Conservation (phyloP, 2,797 vertebrate species). For the Melanitta fusca region DNA sequence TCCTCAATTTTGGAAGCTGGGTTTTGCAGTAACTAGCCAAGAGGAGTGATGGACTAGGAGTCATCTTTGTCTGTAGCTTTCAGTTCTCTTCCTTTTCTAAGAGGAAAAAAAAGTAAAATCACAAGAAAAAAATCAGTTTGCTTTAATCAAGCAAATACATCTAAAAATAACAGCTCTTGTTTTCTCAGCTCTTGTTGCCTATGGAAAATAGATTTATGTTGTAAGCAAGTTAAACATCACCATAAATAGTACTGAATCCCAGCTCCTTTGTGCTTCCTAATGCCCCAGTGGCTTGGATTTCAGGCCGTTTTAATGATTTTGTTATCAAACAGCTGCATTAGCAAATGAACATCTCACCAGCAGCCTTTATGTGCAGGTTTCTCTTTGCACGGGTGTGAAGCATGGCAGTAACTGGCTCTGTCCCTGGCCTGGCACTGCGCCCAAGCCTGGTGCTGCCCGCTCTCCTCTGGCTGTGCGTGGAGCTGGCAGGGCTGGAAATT, state of each 20-base stretch:
- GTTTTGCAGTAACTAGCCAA: neutral
- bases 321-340: neutral
- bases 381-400: neutral
- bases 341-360: neutral
- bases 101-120: neutral
- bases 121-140: neutral
- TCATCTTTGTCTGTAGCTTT: neutral
- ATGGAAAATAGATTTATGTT: neutral
- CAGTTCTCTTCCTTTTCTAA: neutral
- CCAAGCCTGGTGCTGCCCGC: neutral
- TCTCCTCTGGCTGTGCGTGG: neutral
- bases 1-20: neutral
- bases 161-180: neutral
- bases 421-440: neutral
- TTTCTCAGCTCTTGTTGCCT: neutral
- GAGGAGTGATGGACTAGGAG: neutral
- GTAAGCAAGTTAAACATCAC: neutral
- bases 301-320: neutral
- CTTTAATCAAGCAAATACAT: neutral
- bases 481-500: neutral
- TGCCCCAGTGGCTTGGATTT: neutral
- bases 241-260: neutral
- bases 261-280: neutral
- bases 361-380: neutral
- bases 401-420: neutral